Evolutionary conservation across 35 echinoderm and acorn worm species (phyloP).

Genomic region (Diadema setosum): DNA sequence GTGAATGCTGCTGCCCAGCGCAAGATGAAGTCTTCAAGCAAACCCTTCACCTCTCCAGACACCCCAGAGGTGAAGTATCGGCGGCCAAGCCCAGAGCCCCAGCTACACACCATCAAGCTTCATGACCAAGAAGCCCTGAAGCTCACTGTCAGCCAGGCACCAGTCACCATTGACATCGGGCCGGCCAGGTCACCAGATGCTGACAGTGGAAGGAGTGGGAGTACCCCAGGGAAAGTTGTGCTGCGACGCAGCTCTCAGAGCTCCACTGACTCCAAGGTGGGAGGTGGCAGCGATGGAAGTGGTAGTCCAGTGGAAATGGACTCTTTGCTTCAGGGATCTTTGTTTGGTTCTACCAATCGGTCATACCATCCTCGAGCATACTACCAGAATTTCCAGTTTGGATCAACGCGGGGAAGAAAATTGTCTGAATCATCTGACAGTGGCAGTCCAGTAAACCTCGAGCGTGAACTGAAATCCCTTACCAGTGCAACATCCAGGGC

Average conservation of each 20-base stretch:
- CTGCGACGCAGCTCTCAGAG: slow-evolving; percentile 17
- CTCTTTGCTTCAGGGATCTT: neutral
- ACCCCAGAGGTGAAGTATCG: neutral
- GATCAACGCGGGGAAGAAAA: slow-evolving; percentile 15
- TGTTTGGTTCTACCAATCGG: neutral
- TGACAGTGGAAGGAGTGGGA: neutral
- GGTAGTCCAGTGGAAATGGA: neutral
- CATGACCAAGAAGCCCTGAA: neutral
- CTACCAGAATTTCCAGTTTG: slow-evolving; percentile 15
- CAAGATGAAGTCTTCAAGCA: neutral
- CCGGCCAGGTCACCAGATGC: neutral
- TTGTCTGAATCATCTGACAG: slow-evolving; percentile 30
- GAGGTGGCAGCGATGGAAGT: neutral
- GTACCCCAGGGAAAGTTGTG: neutral
- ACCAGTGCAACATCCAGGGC: neutral
- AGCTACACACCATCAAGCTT: slow-evolving; percentile 16
- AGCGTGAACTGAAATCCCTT: neutral
- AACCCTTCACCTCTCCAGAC: neutral
- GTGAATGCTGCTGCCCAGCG: neutral
- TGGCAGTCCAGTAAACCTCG: neutral
- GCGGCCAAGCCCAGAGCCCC: neutral
- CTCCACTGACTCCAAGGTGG: neutral
- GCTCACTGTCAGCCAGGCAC: neutral
- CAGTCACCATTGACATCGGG: neutral
- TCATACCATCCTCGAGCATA: neutral